These are phyloP conservation scores for Rissa tridactyla DNA, from an alignment of 2,113 vertebrate genomes.

Conservation along the genomic window DNA sequence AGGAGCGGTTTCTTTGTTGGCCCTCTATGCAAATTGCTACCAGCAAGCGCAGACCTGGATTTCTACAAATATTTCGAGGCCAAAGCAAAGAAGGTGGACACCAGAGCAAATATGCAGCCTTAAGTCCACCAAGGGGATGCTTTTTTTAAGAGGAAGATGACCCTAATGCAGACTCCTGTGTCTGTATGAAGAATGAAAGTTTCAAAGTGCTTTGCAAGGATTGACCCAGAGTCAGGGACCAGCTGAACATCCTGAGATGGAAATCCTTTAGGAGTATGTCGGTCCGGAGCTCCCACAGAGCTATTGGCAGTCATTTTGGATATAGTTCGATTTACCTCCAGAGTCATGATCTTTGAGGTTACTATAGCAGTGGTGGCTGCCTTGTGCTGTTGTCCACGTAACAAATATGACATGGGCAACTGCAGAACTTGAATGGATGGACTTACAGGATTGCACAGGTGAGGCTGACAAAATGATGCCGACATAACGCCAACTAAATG, in stretches of 20 bases:
- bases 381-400: background rate
- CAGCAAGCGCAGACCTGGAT: background rate
- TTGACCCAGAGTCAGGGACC: background rate
- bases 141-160: background rate
- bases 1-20: background rate
- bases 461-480: background rate
- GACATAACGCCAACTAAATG: background rate
- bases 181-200: background rate
- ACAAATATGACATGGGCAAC: background rate
- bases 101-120: background rate
- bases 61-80: background rate
- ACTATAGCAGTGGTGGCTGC: background rate
- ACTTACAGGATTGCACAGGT: background rate
- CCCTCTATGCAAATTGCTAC: background rate
- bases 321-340: background rate
- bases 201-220: background rate
- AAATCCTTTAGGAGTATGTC: background rate
- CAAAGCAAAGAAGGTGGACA: background rate
- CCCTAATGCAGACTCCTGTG: background rate
- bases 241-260: background rate
- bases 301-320: background rate
- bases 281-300: background rate
- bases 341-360: background rate
- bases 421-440: background rate
- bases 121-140: background rate